A percentile compares a stretch with the other conserved stretches of the same genome.
These are phyloP conservation scores for Atopsyche davidsoni DNA, from an alignment of 1,140 invertebrate genomes.

Conservation along the genomic window DNA sequence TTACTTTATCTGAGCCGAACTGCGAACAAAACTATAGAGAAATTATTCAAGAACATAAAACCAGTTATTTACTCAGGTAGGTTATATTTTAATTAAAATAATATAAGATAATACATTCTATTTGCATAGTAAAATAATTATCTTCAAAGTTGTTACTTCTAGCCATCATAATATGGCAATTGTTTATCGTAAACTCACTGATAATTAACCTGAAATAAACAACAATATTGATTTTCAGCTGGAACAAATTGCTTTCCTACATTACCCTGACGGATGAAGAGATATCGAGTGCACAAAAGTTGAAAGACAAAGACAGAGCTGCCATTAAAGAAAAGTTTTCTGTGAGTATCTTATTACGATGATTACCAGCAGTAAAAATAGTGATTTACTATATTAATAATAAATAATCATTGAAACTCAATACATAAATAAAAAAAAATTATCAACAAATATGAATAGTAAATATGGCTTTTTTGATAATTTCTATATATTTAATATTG, in stretches of 20 bases:
- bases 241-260: constrained; percentile 75
- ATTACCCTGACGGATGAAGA: constrained; percentile 64
- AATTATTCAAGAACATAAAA: constrained; percentile 74
- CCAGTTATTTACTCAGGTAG: constrained; percentile 70
- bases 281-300: constrained; percentile 57
- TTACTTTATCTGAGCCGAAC: constrained; percentile 71
- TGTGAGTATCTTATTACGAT: constrained; percentile 48
- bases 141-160: background rate
- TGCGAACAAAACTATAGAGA: constrained; percentile 79
- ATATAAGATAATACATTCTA: too few relatives aligned
- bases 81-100: constrained; percentile 2
- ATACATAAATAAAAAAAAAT: too few relatives aligned
- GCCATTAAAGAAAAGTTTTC: constrained; percentile 92
- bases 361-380: background rate
- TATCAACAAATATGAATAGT: too few relatives aligned
- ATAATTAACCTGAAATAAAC: too few relatives aligned
- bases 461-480: too few relatives aligned
- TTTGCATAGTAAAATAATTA: background rate
- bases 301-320: constrained; percentile 83
- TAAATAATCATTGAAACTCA: background rate
- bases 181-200: background rate
- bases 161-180: background rate
- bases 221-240: constrained; percentile 52
- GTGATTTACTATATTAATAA: background rate
- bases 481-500: too few relatives aligned